These are phyloP conservation scores for Bombus consobrinus DNA, from an alignment of 1,140 invertebrate species.

Conservation along the genomic window DNA sequence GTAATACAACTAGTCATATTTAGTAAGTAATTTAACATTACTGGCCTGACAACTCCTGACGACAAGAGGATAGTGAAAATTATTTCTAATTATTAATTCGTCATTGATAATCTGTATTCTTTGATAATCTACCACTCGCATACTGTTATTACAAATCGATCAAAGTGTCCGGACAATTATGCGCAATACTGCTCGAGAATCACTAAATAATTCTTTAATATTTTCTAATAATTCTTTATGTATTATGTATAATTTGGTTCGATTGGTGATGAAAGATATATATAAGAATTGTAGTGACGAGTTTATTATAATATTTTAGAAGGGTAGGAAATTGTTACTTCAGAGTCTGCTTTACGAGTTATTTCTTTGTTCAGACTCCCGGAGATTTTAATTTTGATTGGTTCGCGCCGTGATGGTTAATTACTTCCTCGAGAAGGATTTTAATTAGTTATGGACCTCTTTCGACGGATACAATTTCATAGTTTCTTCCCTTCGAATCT, in stretches of 20 bases:
- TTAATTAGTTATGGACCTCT: background rate
- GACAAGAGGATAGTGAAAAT: no score
- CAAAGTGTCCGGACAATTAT: no score
- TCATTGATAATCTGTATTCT: no score
- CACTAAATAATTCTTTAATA: no score
- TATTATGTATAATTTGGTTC: background rate
- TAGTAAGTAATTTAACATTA: background rate
- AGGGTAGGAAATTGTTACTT: background rate
- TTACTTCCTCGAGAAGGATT: background rate
- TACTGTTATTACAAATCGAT: background rate
- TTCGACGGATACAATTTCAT: background rate
- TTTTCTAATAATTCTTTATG: background rate
- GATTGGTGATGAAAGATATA: background rate
- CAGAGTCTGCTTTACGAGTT: background rate
- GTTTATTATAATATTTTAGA: no score
- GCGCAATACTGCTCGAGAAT: background rate
- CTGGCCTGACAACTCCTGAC: no score
- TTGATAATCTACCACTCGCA: background rate
- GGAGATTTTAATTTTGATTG: conserved; percentile 1
- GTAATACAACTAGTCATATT: no score
- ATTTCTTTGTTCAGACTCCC: background rate
- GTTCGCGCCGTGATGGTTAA: background rate
- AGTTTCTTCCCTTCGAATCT: background rate
- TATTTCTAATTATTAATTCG: no score
- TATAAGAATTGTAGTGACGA: background rate